Conservation (phyloP, 2,113 vertebrate species). For the Symphodus melops region DNA sequence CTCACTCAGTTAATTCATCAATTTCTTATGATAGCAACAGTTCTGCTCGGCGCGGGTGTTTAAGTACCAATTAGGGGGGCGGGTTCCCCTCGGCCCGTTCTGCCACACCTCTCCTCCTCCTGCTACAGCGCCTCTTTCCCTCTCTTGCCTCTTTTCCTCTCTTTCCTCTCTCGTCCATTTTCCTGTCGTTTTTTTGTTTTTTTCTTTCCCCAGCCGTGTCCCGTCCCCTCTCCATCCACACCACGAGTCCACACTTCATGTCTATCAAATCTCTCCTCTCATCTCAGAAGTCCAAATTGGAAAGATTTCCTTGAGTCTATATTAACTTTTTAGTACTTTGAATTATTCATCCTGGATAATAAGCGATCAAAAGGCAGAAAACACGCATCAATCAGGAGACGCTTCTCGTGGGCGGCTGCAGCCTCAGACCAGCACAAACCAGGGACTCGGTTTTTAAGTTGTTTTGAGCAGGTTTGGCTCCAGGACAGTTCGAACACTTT, state of each 20-base stretch:
- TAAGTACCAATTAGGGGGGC: constrained; percentile 85
- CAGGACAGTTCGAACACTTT: no score
- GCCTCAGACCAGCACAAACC: constrained; percentile 43
- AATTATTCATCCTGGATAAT: constrained; percentile 85
- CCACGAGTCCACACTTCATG: constrained; percentile 26
- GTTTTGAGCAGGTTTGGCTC: background rate
- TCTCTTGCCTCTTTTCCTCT: constrained; percentile 7
- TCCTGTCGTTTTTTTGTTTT: constrained; percentile 11
- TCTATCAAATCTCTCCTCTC: constrained; percentile 57
- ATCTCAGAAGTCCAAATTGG: constrained; percentile 49
- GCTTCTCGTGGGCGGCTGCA: constrained; percentile 40
- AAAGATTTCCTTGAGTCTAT: constrained; percentile 67
- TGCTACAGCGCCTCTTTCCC: constrained; percentile 36
- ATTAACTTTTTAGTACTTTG: constrained; percentile 85
- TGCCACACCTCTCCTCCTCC: constrained; percentile 80
- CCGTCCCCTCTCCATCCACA: constrained; percentile 14
- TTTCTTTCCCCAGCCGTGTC: constrained; percentile 4
- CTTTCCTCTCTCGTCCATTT: constrained; percentile 42
- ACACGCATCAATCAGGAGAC: constrained; percentile 80
- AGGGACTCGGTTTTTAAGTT: constrained; percentile 5
- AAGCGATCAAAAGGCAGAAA: constrained; percentile 82
- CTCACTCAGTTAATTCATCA: constrained; percentile 86
- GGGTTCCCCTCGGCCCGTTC: constrained; percentile 76
- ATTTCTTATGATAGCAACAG: constrained; percentile 91
- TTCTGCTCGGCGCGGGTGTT: constrained; percentile 81